Percentiles rank a stretch among this genome's conserved stretches.
Evolutionary conservation across 37 sponge, comb jelly and placozoan genomes (phyloP).

Genomic region (Hexactinellida sp.): DNA sequence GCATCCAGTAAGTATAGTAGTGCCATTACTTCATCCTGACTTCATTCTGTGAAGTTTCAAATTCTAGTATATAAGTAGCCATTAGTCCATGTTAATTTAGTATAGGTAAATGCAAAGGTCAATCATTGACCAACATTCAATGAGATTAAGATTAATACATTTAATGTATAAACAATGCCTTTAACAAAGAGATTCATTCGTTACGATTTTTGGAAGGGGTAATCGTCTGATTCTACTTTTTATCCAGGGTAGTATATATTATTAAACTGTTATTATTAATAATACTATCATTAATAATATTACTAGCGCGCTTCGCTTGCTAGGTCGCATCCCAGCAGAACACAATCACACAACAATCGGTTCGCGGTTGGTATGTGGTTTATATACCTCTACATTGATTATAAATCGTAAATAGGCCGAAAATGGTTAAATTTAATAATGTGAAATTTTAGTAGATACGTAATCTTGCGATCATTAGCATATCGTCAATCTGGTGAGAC

Average conservation of each 20-base stretch:
- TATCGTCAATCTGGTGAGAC: no score
- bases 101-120: neutral
- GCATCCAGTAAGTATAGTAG: neutral
- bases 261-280: no score
- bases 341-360: no score
- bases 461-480: no score
- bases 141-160: neutral
- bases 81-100: neutral
- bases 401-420: no score
- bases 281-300: no score
- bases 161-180: neutral
- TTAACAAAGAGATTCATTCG: neutral
- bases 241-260: neutral
- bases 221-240: neutral
- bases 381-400: no score
- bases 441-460: no score
- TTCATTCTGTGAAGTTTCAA: neutral
- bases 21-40: neutral
- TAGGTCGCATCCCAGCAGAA: no score
- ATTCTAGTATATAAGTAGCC: neutral
- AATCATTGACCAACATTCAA: neutral
- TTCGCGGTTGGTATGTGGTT: no score
- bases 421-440: no score
- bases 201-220: neutral
- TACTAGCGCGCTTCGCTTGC: no score